Conservation (phyloP, 2,888 invertebrate genomes). For the Eupithecia subumbrata region DNA sequence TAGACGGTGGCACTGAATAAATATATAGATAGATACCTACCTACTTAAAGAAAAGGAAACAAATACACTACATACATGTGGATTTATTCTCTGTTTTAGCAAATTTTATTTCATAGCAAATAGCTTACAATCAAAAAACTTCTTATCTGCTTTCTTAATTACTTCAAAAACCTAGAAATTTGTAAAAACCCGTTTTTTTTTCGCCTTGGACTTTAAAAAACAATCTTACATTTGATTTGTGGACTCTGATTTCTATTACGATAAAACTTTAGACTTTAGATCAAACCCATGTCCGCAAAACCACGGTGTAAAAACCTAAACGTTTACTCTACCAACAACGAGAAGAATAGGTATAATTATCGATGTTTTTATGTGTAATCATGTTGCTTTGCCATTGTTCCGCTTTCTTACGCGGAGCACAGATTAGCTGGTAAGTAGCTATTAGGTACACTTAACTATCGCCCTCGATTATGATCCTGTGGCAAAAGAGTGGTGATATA, state of each 20-base stretch:
- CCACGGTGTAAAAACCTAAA: constrained; percentile 48
- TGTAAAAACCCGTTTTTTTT: not conserved
- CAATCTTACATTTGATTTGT: not conserved
- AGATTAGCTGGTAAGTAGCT: constrained; percentile 19
- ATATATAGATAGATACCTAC: no score
- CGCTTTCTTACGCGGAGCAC: constrained; percentile 53
- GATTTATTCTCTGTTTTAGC: no score
- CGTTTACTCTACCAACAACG: constrained; percentile 50
- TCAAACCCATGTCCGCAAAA: not conserved
- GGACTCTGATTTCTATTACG: not conserved
- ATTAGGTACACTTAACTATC: constrained; percentile 13
- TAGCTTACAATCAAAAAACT: no score
- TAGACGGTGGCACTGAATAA: no score
- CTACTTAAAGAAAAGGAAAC: no score
- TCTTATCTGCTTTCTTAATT: not conserved
- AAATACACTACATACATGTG: no score
- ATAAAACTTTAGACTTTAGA: not conserved
- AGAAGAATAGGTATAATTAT: constrained; percentile 57
- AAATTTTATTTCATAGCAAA: no score
- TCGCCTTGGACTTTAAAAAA: no score
- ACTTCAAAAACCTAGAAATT: not conserved
- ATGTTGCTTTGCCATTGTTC: constrained; percentile 66
- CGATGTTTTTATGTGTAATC: constrained; percentile 44
- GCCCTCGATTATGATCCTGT: not conserved
- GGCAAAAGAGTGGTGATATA: not conserved